Base-by-base conservation (phyloP, 2,888 invertebrate species). In the Trichopria drosophilae region DNA sequence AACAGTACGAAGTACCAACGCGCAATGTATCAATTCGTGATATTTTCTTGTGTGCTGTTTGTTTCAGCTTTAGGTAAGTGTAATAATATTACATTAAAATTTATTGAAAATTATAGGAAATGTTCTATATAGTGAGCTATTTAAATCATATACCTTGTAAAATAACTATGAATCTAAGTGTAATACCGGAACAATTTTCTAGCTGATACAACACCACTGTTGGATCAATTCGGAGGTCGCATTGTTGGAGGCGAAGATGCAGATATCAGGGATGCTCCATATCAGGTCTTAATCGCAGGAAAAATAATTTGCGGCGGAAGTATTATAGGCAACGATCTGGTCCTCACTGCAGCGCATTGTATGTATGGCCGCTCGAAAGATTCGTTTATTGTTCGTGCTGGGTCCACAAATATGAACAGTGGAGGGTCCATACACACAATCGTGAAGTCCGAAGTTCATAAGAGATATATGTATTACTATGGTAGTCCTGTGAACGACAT, bases 171-270 rank as follows among this genome's bases (percentile, higher is more conserved):
- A n/a, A n/a, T n/a, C n/a, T n/a, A n/a, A n/a, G n/a, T n/a, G n/a
- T n/a, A n/a, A n/a, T n/a, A n/a, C n/a, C n/a, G n/a, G n/a, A n/a
- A n/a, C n/a, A n/a, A n/a, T n/a, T n/a, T n/a, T n/a, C n/a, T n/a
- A n/a, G n/a, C n/a, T n/a, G n/a, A n/a, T n/a, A n/a, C n/a, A n/a
- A n/a, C n/a, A n/a, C n/a, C n/a, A n/a, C n/a, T n/a, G n/a, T n/a
- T n/a, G n/a, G n/a, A n/a, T n/a, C n/a, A n/a, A n/a, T n/a, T n/a
- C n/a, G n/a, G n/a, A n/a, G 68, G 69, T 26, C 73, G 74, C 20
- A 79, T 80, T 29, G 77, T 80, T 1, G 80, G 79, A 0, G 80
- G 80, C 2, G 73, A 77, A 39, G 70, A 73, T 31, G 72, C 77
- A 0, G 73, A 76, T 5, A 80, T 80, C 43, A 73, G 66, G 1